Percentiles rank a stretch among this genome's conserved stretches.
Evolutionary conservation across 2,113 vertebrate genomes (phyloP).

Genomic region (Dasyprocta punctata): DNA sequence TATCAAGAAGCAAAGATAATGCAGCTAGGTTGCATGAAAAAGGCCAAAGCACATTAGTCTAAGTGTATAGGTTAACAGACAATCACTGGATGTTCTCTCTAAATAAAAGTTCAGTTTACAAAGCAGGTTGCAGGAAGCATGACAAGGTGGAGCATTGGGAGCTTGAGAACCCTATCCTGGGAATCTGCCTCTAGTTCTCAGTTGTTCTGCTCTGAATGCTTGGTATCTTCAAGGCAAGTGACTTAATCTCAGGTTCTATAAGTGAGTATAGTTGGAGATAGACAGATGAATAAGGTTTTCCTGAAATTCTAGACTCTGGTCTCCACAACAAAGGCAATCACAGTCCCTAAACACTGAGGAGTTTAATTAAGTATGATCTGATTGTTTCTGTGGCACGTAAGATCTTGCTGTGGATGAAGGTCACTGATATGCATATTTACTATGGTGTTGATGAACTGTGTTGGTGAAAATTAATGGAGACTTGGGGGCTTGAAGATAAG

Average conservation of each 20-base stretch:
- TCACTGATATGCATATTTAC: neutral
- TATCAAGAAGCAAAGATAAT: slow-evolving; percentile 22
- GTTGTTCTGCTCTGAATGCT: neutral
- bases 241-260: neutral
- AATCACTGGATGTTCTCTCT: neutral
- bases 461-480: neutral
- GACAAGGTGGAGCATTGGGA: neutral
- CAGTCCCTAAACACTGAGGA: neutral
- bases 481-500: neutral
- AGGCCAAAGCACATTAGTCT: neutral
- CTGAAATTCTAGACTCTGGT: neutral
- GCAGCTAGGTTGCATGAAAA: neutral
- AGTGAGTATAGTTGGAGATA: neutral
- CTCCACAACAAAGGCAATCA: neutral
- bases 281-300: neutral
- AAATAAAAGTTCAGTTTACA: slow-evolving; percentile 17
- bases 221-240: neutral
- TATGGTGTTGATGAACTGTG: neutral
- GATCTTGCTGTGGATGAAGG: neutral
- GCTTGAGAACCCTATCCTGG: no score
- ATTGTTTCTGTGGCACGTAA: neutral
- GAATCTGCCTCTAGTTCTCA: neutral
- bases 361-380: neutral
- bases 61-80: neutral
- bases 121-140: neutral